Evolutionary conservation across 2,797 vertebrate genomes (phyloP), one percentile per base, ranked within the genome.

Genomic region (Manis crassicaudata): DNA sequence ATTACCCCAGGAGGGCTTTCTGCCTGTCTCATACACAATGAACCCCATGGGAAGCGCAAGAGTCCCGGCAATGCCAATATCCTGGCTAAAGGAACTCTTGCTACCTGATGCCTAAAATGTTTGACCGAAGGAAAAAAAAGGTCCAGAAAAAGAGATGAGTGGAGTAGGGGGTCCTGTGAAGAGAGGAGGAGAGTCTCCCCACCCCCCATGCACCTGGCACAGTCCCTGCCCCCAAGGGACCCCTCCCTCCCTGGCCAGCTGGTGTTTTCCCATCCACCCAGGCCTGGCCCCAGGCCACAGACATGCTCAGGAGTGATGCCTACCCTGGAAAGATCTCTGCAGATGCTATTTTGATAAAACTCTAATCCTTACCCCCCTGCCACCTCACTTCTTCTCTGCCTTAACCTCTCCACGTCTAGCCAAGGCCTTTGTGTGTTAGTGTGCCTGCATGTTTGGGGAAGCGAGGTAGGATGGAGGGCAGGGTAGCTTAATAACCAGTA

Each of bases 321-420:
- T 81, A 65, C 58, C 77, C 94, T 96, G 52, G 83, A 91, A 82
- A n/a, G 88, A 80, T 95, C 85, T 97, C 88, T 96, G 92, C 93
- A 97, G 95, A 97, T 95, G 88, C 96, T 97, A 89, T 97, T 97
- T 95, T 92, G 94, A 96, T 97, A 97, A 96, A 95, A 90, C 92
- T 76, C 84, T 92, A 96, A 97, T 97, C 94, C 95, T 80, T 84
- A 29, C 18, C 58, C 81, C 46, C 9, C 46, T 46, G 46, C 46
- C 46, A 46, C 46, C 46, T 2, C 25, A 0, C 72, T 35, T 70
- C 56, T 90, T 18, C 79, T 76, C 63, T 70, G 46, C 77, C 72
- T 40, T 63, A 88, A 87, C 95, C 92, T 96, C 92, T 91, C 82
- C 77, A 54, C 20, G 65, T 92, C 72, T 63, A 88, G n/a, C 67